Evolutionary conservation across 1,140 invertebrate genomes (phyloP).

Genomic region (Drosophila ananassae): DNA sequence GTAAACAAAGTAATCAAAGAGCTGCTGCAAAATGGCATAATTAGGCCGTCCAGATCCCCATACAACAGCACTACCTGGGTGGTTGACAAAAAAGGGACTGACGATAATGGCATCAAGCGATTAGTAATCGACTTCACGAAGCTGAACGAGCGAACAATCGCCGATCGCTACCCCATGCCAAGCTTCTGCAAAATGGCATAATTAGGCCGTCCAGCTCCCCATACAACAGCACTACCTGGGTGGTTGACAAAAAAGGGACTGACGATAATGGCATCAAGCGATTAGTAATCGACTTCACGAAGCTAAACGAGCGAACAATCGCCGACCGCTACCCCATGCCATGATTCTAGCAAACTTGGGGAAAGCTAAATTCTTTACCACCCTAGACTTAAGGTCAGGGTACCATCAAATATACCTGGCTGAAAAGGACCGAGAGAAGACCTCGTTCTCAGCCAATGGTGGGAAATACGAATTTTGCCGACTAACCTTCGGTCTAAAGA

Average conservation of each 20-base stretch:
- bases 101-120: slow-evolving; percentile 8
- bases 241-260: too few relatives aligned
- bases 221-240: too few relatives aligned
- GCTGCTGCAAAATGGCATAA: background rate
- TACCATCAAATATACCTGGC: slow-evolving; percentile 16
- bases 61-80: background rate
- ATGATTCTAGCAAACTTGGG: too few relatives aligned
- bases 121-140: slow-evolving; percentile 17
- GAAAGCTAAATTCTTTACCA: slow-evolving; percentile 19
- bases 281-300: too few relatives aligned
- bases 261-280: too few relatives aligned
- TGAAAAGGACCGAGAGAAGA: slow-evolving; percentile 18
- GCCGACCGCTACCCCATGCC: too few relatives aligned
- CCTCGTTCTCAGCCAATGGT: slow-evolving; percentile 20
- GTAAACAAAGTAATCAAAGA: slow-evolving; percentile 9
- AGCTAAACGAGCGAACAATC: too few relatives aligned
- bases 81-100: slow-evolving; percentile 12
- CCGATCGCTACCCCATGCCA: slow-evolving; percentile 26
- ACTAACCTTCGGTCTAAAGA: slow-evolving; percentile 21
- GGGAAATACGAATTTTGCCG: slow-evolving; percentile 25
- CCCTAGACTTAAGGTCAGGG: slow-evolving; percentile 12
- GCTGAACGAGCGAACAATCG: slow-evolving; percentile 12
- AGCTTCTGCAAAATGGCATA: too few relatives aligned
- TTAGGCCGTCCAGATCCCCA: slow-evolving; percentile 1
- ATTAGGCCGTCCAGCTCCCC: too few relatives aligned